Conservation (phyloP, 2,113 vertebrate species). For the Eublepharis macularius region DNA sequence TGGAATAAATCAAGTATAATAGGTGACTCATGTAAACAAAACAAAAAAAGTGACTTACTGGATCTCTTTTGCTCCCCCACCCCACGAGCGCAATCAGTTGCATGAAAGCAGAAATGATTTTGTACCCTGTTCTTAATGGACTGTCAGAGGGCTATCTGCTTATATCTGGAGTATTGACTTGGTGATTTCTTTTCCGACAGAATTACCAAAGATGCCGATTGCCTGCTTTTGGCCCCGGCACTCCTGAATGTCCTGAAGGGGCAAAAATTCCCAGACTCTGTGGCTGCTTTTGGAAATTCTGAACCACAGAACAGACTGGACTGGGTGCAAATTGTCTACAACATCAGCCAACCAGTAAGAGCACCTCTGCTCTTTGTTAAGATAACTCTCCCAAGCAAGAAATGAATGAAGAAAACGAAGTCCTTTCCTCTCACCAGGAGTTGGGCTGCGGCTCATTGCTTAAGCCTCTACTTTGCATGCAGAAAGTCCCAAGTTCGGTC, state of each 20-base stretch:
- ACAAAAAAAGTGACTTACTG: neutral
- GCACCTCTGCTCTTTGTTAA: no score
- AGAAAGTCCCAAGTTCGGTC: no score
- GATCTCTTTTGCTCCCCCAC: neutral
- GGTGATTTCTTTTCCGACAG: constrained; percentile 40
- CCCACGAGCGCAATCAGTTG: neutral
- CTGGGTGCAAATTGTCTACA: constrained; percentile 83
- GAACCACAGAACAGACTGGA: constrained; percentile 77
- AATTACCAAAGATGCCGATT: constrained; percentile 64
- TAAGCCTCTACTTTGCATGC: no score
- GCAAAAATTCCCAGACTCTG: constrained; percentile 78
- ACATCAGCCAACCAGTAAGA: constrained; percentile 7
- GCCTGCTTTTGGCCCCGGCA: constrained; percentile 73
- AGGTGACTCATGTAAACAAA: neutral
- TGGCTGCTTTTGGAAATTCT: constrained; percentile 92
- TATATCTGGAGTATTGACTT: neutral
- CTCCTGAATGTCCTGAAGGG: constrained; percentile 82
- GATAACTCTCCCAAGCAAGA: no score
- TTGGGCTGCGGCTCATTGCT: no score
- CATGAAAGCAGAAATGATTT: neutral
- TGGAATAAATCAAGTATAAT: neutral
- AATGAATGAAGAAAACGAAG: no score
- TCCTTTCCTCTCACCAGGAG: no score
- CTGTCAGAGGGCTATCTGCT: neutral
- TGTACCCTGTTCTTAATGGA: no score